Conservation (phyloP, 2,888 invertebrate genomes). For the Busseola fusca region DNA sequence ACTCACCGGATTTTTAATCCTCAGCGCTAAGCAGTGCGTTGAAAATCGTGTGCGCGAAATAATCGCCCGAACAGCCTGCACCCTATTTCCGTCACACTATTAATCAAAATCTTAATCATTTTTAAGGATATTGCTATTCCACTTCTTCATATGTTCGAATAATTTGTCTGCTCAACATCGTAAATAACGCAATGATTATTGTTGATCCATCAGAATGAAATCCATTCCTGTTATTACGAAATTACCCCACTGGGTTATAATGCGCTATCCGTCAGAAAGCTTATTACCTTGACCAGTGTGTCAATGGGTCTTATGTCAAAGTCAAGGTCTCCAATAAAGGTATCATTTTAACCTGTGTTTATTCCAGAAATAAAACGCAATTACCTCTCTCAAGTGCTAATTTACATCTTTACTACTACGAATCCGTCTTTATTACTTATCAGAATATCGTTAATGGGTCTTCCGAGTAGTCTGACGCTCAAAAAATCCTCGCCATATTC, state of each 20-base stretch:
- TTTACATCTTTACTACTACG: conserved; percentile 39
- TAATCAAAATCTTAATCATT: not conserved
- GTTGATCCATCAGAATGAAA: not conserved
- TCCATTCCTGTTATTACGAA: not conserved
- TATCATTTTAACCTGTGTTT: conserved; percentile 4
- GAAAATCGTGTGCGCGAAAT: not conserved
- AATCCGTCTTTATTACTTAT: conserved; percentile 50
- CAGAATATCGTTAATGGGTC: conserved; percentile 55
- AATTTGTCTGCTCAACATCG: not conserved
- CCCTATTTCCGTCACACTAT: not conserved
- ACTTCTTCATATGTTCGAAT: not conserved
- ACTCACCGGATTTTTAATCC: not conserved
- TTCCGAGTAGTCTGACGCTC: conserved; percentile 54
- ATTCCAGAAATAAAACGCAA: conserved; percentile 11
- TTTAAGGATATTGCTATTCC: not conserved
- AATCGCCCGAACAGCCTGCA: too few species aligned
- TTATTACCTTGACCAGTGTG: conserved; percentile 29
- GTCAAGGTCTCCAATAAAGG: conserved; percentile 19
- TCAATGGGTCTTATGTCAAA: conserved; percentile 33
- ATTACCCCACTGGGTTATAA: not conserved
- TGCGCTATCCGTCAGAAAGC: conserved; percentile 12
- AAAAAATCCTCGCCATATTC: conserved; percentile 50
- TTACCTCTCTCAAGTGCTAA: conserved; percentile 32
- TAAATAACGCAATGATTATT: not conserved
- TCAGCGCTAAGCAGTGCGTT: not conserved